Evolutionary conservation across 1,140 invertebrate genomes (phyloP).

Genomic region (Adelges cooleyi): DNA sequence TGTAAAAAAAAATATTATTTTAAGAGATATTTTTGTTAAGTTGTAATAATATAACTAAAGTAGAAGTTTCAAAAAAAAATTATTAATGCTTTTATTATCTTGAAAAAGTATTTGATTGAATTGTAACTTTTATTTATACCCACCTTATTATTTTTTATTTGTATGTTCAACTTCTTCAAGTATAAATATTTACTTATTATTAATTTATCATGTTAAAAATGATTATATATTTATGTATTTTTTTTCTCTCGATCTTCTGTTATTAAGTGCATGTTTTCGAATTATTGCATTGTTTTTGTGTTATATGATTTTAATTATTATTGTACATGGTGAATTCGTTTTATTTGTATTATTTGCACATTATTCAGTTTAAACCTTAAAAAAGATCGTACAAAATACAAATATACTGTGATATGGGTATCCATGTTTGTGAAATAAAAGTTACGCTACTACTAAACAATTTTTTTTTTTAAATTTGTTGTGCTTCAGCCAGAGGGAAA

Average conservation of each 20-base stretch:
- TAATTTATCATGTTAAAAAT: neutral
- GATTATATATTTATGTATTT: neutral
- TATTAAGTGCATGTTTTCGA: constrained; percentile 22
- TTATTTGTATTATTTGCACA: constrained; percentile 10
- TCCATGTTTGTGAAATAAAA: constrained; percentile 23
- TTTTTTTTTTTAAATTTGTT: no score
- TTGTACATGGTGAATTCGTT: neutral
- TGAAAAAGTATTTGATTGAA: neutral
- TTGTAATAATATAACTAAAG: neutral
- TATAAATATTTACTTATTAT: neutral
- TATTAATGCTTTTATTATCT: constrained; percentile 1
- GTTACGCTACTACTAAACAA: neutral
- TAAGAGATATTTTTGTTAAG: constrained; percentile 24
- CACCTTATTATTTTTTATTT: neutral
- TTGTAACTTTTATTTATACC: neutral
- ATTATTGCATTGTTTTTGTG: constrained; percentile 4
- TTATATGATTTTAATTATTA: neutral
- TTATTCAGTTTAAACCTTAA: neutral
- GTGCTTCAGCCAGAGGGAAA: no score
- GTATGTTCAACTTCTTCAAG: constrained; percentile 4
- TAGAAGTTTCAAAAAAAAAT: no score
- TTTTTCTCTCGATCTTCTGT: neutral
- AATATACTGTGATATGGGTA: constrained; percentile 19
- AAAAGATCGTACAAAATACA: constrained; percentile 21
- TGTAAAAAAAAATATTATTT: neutral